Evolutionary conservation across 1,140 invertebrate genomes (phyloP), one percentile per base, ranked within the genome.

Genomic region (Bicyclus anynana): DNA sequence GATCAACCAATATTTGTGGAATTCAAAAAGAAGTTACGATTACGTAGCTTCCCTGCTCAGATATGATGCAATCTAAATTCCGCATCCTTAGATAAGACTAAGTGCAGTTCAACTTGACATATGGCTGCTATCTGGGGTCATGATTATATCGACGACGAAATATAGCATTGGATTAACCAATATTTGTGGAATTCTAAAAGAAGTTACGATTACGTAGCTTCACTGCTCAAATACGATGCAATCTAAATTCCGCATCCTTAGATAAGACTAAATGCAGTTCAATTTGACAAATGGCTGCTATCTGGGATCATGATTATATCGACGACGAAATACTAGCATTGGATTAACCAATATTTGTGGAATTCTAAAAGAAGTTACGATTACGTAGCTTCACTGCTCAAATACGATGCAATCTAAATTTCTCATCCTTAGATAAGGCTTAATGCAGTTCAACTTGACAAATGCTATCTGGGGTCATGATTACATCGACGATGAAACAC

Each of bases 171-270:
- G 7, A 26, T 27, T 27, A 27, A 7, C 26, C 4, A 27, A 27
- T 7, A 2, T 27, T n/a, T n/a, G n/a, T n/a, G n/a, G n/a, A n/a
- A n/a, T n/a, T n/a, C n/a, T n/a, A n/a, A n/a, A n/a, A n/a, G n/a
- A n/a, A n/a, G n/a, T n/a, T n/a, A n/a, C n/a, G n/a, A n/a, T n/a
- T n/a, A n/a, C n/a, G n/a, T n/a, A 71, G 67, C 63, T 61, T 64
- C 62, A 66, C 68, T 78, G 75, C 71, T 72, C 69, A 68, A 72
- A 76, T 75, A 64, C 64, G 69, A 76, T 78, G 80, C 70, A 72
- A 67, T 69, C 69, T 77, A 77, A 75, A 82, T 66, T 74, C 74
- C 77, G 75, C 74, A 77, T 71, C 77, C 71, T 78, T 74, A 76
- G 75, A 80, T 77, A 83, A 80, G 72, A 67, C 70, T 44, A 44